These are phyloP conservation scores for Drosophila fungiperda DNA, from an alignment of 2,888 invertebrate genomes.

Conservation along the genomic window DNA sequence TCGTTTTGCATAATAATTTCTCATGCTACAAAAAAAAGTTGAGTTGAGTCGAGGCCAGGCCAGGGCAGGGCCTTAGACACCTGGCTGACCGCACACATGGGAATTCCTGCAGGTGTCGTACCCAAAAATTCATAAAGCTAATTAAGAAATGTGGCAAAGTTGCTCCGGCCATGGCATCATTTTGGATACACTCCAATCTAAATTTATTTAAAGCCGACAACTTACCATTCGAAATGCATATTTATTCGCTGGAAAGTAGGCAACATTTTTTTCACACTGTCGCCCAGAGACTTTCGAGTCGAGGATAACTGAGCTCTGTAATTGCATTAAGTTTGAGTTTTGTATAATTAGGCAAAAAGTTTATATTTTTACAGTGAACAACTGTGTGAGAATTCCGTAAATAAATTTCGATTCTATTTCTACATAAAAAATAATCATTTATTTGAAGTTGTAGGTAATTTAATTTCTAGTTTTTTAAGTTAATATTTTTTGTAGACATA, in stretches of 20 bases:
- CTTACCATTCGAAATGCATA: slow-evolving; percentile 56
- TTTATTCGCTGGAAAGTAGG: slow-evolving; percentile 50
- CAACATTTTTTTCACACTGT: slow-evolving; percentile 17
- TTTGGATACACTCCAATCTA: slow-evolving; percentile 3
- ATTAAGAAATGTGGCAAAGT: slow-evolving; percentile 78
- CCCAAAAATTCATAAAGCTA: slow-evolving; percentile 78
- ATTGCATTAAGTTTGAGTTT: slow-evolving; percentile 61
- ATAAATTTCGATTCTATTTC: not conserved
- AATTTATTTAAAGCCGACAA: slow-evolving; percentile 67
- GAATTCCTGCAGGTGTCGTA: slow-evolving; percentile 68
- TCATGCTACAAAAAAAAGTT: slow-evolving; percentile 38
- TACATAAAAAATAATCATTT: not conserved
- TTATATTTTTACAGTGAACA: not conserved
- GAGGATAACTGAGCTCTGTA: slow-evolving; percentile 34
- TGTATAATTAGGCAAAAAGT: slow-evolving; percentile 52
- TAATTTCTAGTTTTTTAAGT: not conserved
- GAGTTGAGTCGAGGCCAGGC: slow-evolving; percentile 22
- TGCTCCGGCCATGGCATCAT: slow-evolving; percentile 34
- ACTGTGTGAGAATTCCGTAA: slow-evolving; percentile 7
- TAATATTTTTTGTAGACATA: not conserved
- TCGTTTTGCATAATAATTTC: slow-evolving; percentile 71
- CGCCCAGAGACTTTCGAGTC: slow-evolving; percentile 1
- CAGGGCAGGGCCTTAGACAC: slow-evolving; percentile 41
- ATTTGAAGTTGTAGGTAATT: not conserved
- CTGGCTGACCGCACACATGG: slow-evolving; percentile 78